Evolutionary conservation across 2,113 vertebrate genomes (phyloP), one percentile per base, ranked within the genome.

Genomic region (Planiliza haematocheilus): DNA sequence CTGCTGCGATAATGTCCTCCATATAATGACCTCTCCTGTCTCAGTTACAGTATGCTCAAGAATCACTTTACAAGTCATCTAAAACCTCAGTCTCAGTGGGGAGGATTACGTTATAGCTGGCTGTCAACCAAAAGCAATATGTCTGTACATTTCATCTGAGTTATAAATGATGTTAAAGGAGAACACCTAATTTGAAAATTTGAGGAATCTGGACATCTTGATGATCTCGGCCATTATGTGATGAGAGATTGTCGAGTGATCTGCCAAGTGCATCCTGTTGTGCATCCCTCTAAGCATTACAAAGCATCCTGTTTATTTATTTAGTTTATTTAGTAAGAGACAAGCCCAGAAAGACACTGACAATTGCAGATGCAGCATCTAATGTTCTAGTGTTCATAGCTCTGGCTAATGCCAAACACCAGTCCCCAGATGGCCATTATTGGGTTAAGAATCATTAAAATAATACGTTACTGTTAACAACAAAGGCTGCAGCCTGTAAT

Each of bases 1-100:
- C 8, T 16, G 55, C 13, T 49, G 17, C 16, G 66, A n/a, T 30
- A 37, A 66, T 36, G 43, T 30, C 18, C 0, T 36, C 36, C 21
- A 39, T 34, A 60, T 24, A 36, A 81, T n/a, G 52, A 70, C 66
- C 60, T 42, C 77, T 53, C 74, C 71, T 58, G 12, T 55, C 30
- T 60, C 57, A 6, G 67, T 63, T 48, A 71, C 48, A 64, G 9
- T 10, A 38, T 42, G 30, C 62, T 30, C 0, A 12, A 56, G 36
- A 59, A 48, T 38, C 20, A 30, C 51, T 41, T 52, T 43, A 42
- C 53, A 34, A 20, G 51, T 53, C 17, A 30, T 39, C 11, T 20
- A 11, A 60, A 61, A 49, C 45, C 20, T 51, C 53, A 18, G 64
- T 56, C 79, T 66, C 79, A 67, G 4, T 21, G 10, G 57, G 42